These are phyloP conservation scores for Alexandromys fortis DNA, from an alignment of 2,113 vertebrate genomes.

Conservation along the genomic window DNA sequence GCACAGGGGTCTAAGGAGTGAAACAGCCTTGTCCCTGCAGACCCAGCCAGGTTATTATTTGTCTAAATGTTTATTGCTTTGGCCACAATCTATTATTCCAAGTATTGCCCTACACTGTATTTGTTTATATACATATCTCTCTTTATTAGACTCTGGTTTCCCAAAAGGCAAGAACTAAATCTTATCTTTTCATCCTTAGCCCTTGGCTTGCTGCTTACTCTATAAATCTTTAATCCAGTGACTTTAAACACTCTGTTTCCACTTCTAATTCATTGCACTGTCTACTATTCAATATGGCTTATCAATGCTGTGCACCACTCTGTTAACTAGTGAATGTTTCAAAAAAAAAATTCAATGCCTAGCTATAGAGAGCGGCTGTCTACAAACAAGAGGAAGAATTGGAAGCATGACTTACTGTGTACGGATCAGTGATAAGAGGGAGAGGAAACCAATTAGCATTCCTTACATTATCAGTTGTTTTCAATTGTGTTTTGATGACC, in stretches of 20 bases:
- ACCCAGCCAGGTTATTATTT: not conserved
- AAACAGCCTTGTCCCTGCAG: not conserved
- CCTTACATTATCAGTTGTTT: slow-evolving; percentile 71
- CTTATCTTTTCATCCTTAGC: slow-evolving; percentile 39
- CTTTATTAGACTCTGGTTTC: not conserved
- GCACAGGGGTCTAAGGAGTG: not conserved
- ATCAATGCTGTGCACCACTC: not conserved
- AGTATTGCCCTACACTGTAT: not conserved
- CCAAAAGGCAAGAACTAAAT: slow-evolving; percentile 11
- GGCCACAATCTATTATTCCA: not conserved
- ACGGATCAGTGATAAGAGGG: slow-evolving; percentile 58
- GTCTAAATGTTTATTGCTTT: slow-evolving; percentile 57
- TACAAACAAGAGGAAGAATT: slow-evolving; percentile 65
- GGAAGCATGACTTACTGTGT: slow-evolving; percentile 49
- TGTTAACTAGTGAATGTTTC: slow-evolving; percentile 16
- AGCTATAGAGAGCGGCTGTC: not conserved
- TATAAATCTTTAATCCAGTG: slow-evolving; percentile 32
- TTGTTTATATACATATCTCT: slow-evolving; percentile 23
- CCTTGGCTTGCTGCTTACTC: not conserved
- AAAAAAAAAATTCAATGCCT: not conserved
- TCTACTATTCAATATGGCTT: slow-evolving; percentile 1
- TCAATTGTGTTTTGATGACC: slow-evolving; percentile 69
- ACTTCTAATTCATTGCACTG: not conserved
- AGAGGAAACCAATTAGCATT: slow-evolving; percentile 76
- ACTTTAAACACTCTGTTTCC: not conserved